Evolutionary conservation across 2,797 vertebrate genomes (phyloP).

Genomic region (Lepilemur ruficaudatus): DNA sequence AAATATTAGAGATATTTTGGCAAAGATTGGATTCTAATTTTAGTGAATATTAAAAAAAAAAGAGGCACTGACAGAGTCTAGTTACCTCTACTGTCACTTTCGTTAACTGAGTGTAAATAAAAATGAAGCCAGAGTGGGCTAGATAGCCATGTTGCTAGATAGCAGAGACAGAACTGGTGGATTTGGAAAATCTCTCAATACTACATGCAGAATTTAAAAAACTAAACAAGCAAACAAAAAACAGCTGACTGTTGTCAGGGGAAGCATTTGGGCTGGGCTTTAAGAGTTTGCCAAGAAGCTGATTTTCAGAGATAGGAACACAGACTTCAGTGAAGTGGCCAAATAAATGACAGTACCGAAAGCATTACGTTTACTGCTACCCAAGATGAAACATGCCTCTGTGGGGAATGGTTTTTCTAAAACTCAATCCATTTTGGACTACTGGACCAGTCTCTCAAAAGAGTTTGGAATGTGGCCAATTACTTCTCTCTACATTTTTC

Average conservation of each 20-base stretch:
- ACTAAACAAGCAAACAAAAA: not conserved
- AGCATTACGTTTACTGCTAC: slow-evolving; percentile 59
- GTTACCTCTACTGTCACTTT: not conserved
- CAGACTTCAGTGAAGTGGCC: not conserved
- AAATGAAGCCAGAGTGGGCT: not conserved
- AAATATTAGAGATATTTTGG: not conserved
- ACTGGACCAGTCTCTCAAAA: slow-evolving; percentile 53
- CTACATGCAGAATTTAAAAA: not conserved
- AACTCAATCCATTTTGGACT: slow-evolving; percentile 65
- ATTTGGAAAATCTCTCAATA: not conserved
- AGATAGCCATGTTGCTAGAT: not conserved
- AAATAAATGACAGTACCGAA: slow-evolving; percentile 30
- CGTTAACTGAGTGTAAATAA: not conserved
- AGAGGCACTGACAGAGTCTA: not conserved
- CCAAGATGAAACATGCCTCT: slow-evolving; percentile 60
- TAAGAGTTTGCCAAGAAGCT: not conserved
- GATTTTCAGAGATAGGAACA: not conserved
- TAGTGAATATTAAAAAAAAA: not conserved
- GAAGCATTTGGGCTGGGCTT: not conserved
- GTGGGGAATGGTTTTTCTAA: slow-evolving; percentile 11
- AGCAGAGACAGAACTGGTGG: not conserved
- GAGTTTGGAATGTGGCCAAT: slow-evolving; percentile 37
- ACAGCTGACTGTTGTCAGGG: not conserved
- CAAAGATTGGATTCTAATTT: not conserved
- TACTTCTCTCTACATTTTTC: slow-evolving; percentile 58